Base-by-base conservation (phyloP, 2,888 invertebrate species). In the Tiliacea citrago region DNA sequence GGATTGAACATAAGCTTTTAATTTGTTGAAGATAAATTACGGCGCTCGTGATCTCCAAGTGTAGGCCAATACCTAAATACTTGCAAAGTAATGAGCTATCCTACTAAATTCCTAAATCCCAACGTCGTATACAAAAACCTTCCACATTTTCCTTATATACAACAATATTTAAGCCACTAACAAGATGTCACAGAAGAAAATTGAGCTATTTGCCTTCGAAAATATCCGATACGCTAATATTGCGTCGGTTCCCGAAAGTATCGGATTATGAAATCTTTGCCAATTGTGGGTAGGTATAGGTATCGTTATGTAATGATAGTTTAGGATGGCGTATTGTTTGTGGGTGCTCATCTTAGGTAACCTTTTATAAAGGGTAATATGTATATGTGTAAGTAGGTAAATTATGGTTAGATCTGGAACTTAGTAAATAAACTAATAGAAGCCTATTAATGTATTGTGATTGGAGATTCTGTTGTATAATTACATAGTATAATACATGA, bases 151-250 rank as follows among this genome's bases (percentile, higher is more conserved):
- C 65, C 61, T 42, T 39, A 47, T 66, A 62, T 62, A 42, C 21
- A 79, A 51, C 65, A 82, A 72, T 79, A 82, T 82, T 72, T 74
- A 82, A 81, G 73, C 68, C 70, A 77, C 75, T 83, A 86, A 77
- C 75, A 79, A 85, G 73, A 83, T 81, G 81, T 81, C 74, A 62
- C 61, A 55, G 68, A 75, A 55, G 63, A 80, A 74, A 78, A 87
- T 87, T 83, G 76, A 79, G 78, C 76, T 86, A 83, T 83, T 87
- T 85, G 76, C 68, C 65, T 67, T 69, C 68, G 71, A 82, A 82
- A 77, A 82, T 75, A 85, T 62, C 61, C 62, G 49, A 76, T 84
- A 82, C 76, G 85, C 82, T 85, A 84, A 82, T 84, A 84, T 76
- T 51, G 29, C 39, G 65, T 45, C 53, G 65, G 42, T 72, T 60